phyloP scores from a whole-genome alignment of 2,888 invertebrate genomes.

The Chouioia cunea region DNA sequence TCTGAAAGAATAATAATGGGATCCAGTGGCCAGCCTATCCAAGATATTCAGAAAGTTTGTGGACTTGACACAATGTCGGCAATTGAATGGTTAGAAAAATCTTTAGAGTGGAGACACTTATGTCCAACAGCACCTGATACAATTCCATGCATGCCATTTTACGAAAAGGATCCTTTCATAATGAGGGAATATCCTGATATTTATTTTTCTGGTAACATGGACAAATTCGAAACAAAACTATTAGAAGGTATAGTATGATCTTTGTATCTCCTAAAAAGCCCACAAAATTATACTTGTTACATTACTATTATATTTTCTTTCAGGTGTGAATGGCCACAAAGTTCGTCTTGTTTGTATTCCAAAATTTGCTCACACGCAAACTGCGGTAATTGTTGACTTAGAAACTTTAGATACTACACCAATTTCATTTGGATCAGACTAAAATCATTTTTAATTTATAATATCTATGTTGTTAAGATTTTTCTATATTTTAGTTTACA shows the following conservation, averaged over 20 bases:
- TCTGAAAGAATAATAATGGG: conserved; percentile 59
- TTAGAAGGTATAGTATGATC: conserved; percentile 71
- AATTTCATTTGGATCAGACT: conserved; percentile 72
- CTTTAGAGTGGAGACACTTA: conserved; percentile 89
- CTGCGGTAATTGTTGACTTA: conserved; percentile 84
- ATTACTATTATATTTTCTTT: conserved; percentile 59
- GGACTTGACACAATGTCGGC: conserved; percentile 71
- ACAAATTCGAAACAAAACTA: conserved; percentile 78
- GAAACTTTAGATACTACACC: conserved; percentile 80
- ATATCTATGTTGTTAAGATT: conserved; percentile 18
- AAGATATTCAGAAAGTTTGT: conserved; percentile 82
- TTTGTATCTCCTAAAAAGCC: conserved; percentile 9
- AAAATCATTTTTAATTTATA: conserved; percentile 14
- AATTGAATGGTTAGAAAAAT: conserved; percentile 82
- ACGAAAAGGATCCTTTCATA: conserved; percentile 86
- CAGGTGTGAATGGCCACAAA: conserved; percentile 75
- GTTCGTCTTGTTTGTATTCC: conserved; percentile 86
- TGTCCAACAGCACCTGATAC: conserved; percentile 97
- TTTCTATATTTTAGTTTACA: conserved; percentile 1
- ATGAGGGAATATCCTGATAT: conserved; percentile 88
- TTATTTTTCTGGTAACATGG: conserved; percentile 89
- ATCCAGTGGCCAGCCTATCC: conserved; percentile 87
- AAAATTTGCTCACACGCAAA: conserved; percentile 79
- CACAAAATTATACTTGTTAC: background rate
- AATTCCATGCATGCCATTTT: conserved; percentile 87